Conservation (phyloP, 2,888 invertebrate genomes). For the Cynaeus angustus region DNA sequence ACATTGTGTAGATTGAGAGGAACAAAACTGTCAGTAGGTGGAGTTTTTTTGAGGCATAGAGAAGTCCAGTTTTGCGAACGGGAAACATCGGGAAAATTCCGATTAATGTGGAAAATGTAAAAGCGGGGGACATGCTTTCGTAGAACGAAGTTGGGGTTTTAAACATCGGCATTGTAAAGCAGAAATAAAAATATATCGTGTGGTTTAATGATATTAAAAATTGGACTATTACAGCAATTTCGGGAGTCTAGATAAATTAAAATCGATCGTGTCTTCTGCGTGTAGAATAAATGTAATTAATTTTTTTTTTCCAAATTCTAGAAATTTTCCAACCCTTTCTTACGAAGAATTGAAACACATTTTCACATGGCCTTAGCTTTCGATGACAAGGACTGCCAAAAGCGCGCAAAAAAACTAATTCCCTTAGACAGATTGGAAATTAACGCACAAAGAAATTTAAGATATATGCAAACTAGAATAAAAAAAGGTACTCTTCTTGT, state of each 20-base stretch:
- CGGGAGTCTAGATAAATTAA: too few species aligned
- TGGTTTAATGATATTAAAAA: too few species aligned
- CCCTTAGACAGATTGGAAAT: slow-evolving; percentile 80
- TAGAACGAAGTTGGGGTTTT: slow-evolving; percentile 25
- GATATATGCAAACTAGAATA: slow-evolving; percentile 77
- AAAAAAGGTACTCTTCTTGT: slow-evolving; percentile 72
- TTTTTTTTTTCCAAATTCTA: slow-evolving; percentile 47
- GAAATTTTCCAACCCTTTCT: slow-evolving; percentile 63
- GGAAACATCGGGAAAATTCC: slow-evolving; percentile 42
- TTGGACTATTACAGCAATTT: too few species aligned
- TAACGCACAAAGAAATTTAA: slow-evolving; percentile 77
- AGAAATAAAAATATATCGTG: too few species aligned
- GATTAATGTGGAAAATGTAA: slow-evolving; percentile 23
- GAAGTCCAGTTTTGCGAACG: background rate
- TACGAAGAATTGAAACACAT: slow-evolving; percentile 61
- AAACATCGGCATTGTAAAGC: background rate
- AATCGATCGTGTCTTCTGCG: too few species aligned
- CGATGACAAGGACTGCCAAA: slow-evolving; percentile 80
- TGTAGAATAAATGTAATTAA: too few species aligned
- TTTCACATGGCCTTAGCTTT: slow-evolving; percentile 72
- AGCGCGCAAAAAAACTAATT: slow-evolving; percentile 78
- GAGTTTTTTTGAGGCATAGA: slow-evolving; percentile 31
- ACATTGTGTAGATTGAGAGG: slow-evolving; percentile 17
- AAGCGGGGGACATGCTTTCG: slow-evolving; percentile 32
- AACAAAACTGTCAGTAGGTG: slow-evolving; percentile 21